Base-by-base conservation (phyloP, 2,888 invertebrate species). In the Drymonia ruficornis region DNA sequence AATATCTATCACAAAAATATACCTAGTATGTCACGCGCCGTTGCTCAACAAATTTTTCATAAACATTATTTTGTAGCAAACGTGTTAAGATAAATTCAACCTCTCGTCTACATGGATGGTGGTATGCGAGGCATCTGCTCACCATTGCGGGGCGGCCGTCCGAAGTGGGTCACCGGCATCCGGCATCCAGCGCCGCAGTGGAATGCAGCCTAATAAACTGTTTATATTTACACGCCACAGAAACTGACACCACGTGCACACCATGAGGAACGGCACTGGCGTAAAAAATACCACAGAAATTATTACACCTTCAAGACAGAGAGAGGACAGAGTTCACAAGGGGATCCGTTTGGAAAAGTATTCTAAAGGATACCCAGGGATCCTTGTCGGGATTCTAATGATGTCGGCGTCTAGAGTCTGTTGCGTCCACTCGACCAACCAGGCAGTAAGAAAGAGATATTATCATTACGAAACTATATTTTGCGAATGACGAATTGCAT, bases 91-190 rank as follows among this genome's bases (percentile, higher is more conserved):
- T 2, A 31, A 9, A 31, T 11, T 31, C 31, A 31, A 12, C 31
- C 31, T 31, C 11, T 3, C 12, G 31, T 36, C 36, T n/a, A 36
- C 38, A 51, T 38, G 38, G 55, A 40, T 57, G 43, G 29, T 15
- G 70, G 70, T 56, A 74, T 71, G 67, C 57, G 29, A 9, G 60
- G 68, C 53, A 65, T 62, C 60, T 62, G 56, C 63, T 55, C 55
- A 18, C 51, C 60, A 2, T 31, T 50, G 57, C 50, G 65, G 63
- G 67, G 61, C 67, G 70, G 56, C 45, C 60, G 38, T 65, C 28
- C n/a, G 13, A 81, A 78, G 63, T 81, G 70, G 81, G 81, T 73
- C 80, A 74, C 43, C 66, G 52, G 67, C 63, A 70, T 73, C 70
- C 70, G 69, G 65, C 64, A 50, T 60, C 57, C 54, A 52, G 52